These are phyloP conservation scores for Drosophila ezoana DNA, from an alignment of 2,888 invertebrate genomes.

Conservation along the genomic window DNA sequence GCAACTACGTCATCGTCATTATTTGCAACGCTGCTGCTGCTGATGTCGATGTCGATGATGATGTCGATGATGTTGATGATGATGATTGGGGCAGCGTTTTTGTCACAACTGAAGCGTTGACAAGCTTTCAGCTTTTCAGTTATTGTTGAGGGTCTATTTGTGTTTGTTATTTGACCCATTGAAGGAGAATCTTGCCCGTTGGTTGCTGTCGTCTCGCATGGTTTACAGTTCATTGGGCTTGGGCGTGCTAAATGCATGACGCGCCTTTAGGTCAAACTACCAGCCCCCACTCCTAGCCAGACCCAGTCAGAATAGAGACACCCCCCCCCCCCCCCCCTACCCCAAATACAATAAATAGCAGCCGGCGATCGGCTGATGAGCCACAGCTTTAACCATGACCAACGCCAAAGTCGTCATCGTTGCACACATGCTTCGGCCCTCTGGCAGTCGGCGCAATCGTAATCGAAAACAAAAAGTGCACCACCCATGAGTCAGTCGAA, in stretches of 20 bases:
- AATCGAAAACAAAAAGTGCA: conserved; percentile 49
- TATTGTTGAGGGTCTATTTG: conserved; percentile 43
- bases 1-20: conserved; percentile 55
- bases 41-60: background rate
- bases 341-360: conserved; percentile 3
- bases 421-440: conserved; percentile 35
- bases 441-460: conserved; percentile 13
- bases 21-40: conserved; percentile 9
- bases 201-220: conserved; percentile 34
- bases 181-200: conserved; percentile 48
- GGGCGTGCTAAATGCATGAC: conserved; percentile 46
- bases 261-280: conserved; percentile 31
- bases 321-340: background rate
- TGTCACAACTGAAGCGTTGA: conserved; percentile 55
- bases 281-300: background rate
- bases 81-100: conserved; percentile 14
- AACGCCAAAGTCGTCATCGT: conserved; percentile 39
- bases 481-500: conserved; percentile 40
- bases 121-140: conserved; percentile 31
- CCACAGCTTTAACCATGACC: conserved; percentile 66
- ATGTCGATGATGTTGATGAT: conserved; percentile 1
- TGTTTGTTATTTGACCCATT: conserved; percentile 67
- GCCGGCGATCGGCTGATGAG: conserved; percentile 55
- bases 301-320: background rate
- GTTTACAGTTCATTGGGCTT: conserved; percentile 72